Evolutionary conservation across 2,113 vertebrate genomes (phyloP).

Genomic region (Scortum barcoo): DNA sequence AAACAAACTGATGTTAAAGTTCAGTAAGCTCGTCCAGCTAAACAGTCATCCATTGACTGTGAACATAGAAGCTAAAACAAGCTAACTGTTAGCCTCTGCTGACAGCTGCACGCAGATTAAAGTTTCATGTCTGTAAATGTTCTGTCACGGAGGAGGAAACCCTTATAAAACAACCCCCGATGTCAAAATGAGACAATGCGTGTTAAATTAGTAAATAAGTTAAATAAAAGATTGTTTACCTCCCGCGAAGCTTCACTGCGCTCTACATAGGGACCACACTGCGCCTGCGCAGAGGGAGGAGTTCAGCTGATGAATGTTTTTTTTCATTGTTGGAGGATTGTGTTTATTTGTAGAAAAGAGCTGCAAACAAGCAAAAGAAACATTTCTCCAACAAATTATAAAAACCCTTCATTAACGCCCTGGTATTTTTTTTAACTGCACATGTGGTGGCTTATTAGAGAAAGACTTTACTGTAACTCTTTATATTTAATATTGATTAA

Average conservation of each 20-base stretch:
- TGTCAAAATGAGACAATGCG: background rate
- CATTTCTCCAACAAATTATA: no score
- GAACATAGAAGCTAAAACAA: slow-evolving; percentile 44
- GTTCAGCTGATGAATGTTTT: slow-evolving; percentile 5
- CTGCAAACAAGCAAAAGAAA: no score
- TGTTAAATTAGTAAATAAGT: background rate
- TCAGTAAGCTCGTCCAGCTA: background rate
- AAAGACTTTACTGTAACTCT: no score
- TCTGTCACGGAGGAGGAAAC: background rate
- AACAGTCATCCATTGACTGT: slow-evolving; percentile 44
- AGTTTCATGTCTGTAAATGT: background rate
- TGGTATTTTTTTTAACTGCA: no score
- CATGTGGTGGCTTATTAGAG: no score
- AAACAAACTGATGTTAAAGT: background rate
- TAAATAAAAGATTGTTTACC: slow-evolving; percentile 59
- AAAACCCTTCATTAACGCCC: no score
- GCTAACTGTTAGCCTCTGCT: slow-evolving; percentile 57
- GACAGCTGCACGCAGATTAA: background rate
- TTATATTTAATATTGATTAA: no score
- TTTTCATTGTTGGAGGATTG: background rate
- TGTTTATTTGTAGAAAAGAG: no score
- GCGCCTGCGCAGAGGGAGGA: slow-evolving; percentile 60
- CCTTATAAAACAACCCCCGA: background rate
- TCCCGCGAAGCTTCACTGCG: slow-evolving; percentile 53
- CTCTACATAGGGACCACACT: slow-evolving; percentile 27